phyloP scores from a whole-genome alignment of 2,888 invertebrate species.

The Phania funesta region DNA sequence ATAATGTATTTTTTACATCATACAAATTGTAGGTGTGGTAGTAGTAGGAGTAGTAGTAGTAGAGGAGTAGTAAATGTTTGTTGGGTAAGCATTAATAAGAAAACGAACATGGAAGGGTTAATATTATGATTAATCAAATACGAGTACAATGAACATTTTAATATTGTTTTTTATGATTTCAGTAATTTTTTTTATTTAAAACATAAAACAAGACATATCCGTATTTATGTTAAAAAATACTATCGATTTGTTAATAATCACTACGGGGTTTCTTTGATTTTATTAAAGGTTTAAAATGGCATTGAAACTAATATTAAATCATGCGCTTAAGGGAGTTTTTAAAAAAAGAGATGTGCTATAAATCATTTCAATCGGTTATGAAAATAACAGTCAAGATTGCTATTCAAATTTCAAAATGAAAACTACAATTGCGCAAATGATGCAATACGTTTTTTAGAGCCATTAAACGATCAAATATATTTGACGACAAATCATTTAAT shows the following conservation, averaged over 20 bases:
- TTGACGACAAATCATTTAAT: no score
- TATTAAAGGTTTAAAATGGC: constrained; percentile 18
- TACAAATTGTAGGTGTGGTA: constrained; percentile 55
- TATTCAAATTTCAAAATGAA: background rate
- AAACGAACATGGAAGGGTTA: constrained; percentile 77
- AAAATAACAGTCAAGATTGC: background rate
- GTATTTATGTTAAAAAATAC: background rate
- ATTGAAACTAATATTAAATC: constrained; percentile 2
- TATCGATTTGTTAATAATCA: background rate
- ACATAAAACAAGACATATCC: constrained; percentile 26
- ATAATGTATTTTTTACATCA: constrained; percentile 19
- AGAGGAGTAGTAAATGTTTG: constrained; percentile 66
- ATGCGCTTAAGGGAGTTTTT: constrained; percentile 8
- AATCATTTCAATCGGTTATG: background rate
- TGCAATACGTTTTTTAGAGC: no score
- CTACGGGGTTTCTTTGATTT: background rate
- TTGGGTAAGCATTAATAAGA: constrained; percentile 77
- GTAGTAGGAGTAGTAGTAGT: constrained; percentile 45
- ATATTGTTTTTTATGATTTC: constrained; percentile 16
- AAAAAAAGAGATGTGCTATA: constrained; percentile 24
- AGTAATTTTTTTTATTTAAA: constrained; percentile 9
- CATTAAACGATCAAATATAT: no score
- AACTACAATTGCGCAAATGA: no score
- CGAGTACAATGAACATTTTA: constrained; percentile 26
- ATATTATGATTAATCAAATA: constrained; percentile 70